Base-by-base conservation (phyloP, 2,113 vertebrate genomes). In the Laterallus jamaicensis region DNA sequence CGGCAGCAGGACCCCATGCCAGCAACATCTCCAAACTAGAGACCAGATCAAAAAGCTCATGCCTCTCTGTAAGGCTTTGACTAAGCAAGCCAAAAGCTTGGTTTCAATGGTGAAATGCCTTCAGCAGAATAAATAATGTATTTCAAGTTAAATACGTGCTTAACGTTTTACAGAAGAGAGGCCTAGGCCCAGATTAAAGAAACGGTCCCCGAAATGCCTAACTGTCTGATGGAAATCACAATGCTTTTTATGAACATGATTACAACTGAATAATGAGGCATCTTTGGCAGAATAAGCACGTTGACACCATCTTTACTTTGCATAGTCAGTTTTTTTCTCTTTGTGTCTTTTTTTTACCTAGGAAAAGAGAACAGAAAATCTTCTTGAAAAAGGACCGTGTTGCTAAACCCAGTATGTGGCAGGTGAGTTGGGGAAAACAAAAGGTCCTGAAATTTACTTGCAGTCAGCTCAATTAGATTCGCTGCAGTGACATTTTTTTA, bases 111-210 rank as follows among this genome's bases (percentile, higher is more conserved):
- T 63, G 28, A 91, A 77, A 67, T 67, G 59, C 75, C 79, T 80
- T 95, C 85, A 86, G 88, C 90, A 81, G 85, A 80, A 95, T 44
- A 79, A 93, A 95, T 75, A 77, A 88, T 44, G 29, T 62, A 68
- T 83, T 95, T 93, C 60, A 77, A 75, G 31, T 49, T 81, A 88
- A 93, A 88, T 50, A 44, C 32, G 39, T 42, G 55, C 68, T 32
- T 74, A 35, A 31, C 35, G 26, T 68, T 85, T 70, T 86, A 28
- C 71, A 60, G 24, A 78, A 81, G 10, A 71, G 50, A 52, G 24
- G 20, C 54, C 64, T 58, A 49, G 14, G 42, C 88, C 60, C 35
- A 56, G 75, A 60, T 63, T 81, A 18, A 6, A 8, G 82, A 91
- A 81, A 0, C 35, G 40, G 50, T 40, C 55, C 37, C 67, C 47